Evolutionary conservation across 2,113 vertebrate genomes (phyloP), one percentile per base, ranked within the genome.

Genomic region (Poicephalus gulielmi): DNA sequence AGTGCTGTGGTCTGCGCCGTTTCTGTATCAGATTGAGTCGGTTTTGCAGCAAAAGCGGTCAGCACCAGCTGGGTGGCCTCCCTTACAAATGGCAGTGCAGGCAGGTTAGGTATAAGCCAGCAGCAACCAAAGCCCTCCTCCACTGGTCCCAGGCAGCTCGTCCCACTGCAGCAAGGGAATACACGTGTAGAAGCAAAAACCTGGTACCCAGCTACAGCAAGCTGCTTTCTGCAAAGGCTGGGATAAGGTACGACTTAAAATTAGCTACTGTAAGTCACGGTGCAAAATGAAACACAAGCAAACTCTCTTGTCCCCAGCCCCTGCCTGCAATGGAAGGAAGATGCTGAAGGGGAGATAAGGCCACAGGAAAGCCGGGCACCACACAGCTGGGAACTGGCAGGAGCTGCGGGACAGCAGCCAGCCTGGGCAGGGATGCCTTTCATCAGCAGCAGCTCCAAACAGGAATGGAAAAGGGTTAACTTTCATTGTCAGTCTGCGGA

Each of bases 371-470:
- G 44, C 17, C 1, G 5, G 49, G 17, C 7, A 17, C 15, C 12
- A 25, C 17, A 6, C 0, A 2, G n/a, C 37, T 70, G 35, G 52
- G 46, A 83, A 44, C 5, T 0, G 0, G 27, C 0, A 0, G 39
- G 37, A 63, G 59, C 73, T 69, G 39, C 0, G 24, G 33, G 60
- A 66, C 59, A 60, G 60, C 55, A 68, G 49, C 73, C 46, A 82
- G 43, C 43, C 18, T 2, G 2, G 16, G n/a, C 73, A 70, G 37
- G n/a, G 41, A 31, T 80, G 39, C 16, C 41, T 46, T 74, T 53
- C 43, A 75, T 16, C 19, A 2, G 0, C 41, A 55, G 73, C 43
- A 35, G 4, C 0, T 4, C 23, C 43, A 78, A 63, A 74, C n/a
- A 95, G 67, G 77, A 78, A 33, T 12, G 25, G 76, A 74, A 92